phyloP scores from a whole-genome alignment of 1,140 invertebrate genomes.

The Cotesia typhae region DNA sequence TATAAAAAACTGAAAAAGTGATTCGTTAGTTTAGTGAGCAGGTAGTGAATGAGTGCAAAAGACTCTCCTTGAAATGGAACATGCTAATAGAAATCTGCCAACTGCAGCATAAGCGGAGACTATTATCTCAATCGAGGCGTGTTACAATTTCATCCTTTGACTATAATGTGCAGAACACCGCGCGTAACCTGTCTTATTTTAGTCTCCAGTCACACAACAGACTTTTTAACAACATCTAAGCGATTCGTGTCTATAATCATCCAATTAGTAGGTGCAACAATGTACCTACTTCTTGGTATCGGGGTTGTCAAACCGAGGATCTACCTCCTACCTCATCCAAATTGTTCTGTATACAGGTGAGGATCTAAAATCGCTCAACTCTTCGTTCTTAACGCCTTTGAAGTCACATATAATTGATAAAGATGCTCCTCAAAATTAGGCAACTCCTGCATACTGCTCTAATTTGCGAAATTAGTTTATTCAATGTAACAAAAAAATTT shows the following conservation, averaged over 20 bases:
- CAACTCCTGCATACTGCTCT: too few relatives aligned
- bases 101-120: background rate
- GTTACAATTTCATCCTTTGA: constrained; percentile 27
- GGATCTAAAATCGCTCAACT: background rate
- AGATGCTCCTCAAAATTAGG: background rate
- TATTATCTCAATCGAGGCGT: constrained; percentile 28
- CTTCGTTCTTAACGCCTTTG: constrained; percentile 1
- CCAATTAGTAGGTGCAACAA: constrained; percentile 23
- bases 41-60: background rate
- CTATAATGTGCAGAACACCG: background rate
- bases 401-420: constrained; percentile 2
- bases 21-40: background rate
- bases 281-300: constrained; percentile 18
- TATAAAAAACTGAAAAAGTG: background rate
- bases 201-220: constrained; percentile 1
- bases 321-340: background rate
- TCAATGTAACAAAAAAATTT: too few relatives aligned
- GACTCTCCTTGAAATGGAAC: background rate
- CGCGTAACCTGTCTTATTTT: constrained; percentile 17
- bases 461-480: too few relatives aligned
- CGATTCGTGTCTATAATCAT: constrained; percentile 25
- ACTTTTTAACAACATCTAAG: constrained; percentile 6
- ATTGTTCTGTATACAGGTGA: background rate
- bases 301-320: constrained; percentile 6
- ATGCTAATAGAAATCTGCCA: background rate